Evolutionary conservation across 2,113 vertebrate species (phyloP).

Genomic region (Asarcornis scutulata): DNA sequence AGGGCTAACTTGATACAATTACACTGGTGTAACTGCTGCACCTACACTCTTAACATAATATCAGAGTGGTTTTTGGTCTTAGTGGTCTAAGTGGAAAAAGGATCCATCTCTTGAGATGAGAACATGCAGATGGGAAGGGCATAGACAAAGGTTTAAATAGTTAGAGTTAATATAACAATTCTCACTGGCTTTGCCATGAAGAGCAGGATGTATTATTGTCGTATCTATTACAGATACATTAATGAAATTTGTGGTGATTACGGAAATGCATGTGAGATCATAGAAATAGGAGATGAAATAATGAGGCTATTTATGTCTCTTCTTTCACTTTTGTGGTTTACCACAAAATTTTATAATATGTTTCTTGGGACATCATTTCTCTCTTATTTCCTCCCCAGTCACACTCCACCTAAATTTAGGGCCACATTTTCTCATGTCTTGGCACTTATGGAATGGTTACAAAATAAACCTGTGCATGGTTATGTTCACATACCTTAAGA

Average conservation of each 20-base stretch:
- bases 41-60: neutral
- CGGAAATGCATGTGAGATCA: neutral
- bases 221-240: neutral
- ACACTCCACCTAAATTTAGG: neutral
- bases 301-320: neutral
- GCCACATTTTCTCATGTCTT: neutral
- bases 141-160: neutral
- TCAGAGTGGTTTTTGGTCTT: neutral
- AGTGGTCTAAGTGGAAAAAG: neutral
- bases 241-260: neutral
- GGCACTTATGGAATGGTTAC: neutral
- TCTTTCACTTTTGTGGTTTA: neutral
- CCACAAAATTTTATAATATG: neutral
- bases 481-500: neutral
- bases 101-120: neutral
- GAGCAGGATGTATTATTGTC: neutral
- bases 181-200: neutral
- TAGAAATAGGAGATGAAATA: neutral
- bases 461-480: neutral
- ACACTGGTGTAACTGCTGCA: neutral
- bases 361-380: neutral
- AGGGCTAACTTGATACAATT: neutral
- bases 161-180: neutral
- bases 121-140: neutral
- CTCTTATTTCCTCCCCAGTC: neutral